phyloP scores from a whole-genome alignment of 2,113 vertebrate genomes.

The Dermatemys mawii region DNA sequence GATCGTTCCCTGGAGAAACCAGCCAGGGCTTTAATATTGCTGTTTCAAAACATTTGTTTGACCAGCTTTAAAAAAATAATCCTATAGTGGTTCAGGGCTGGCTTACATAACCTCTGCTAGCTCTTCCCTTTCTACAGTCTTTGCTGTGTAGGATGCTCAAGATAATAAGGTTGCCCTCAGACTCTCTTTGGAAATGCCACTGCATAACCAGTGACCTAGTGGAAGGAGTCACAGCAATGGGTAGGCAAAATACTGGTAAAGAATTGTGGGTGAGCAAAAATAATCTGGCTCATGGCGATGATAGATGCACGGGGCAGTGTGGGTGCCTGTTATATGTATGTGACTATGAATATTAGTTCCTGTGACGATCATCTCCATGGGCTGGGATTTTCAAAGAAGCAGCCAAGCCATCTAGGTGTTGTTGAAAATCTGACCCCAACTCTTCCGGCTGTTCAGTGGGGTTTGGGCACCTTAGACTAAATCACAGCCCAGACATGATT shows the following conservation, averaged over 20 bases:
- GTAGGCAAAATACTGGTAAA: not conserved
- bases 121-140: not conserved
- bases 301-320: not conserved
- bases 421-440: not conserved
- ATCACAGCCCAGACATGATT: not conserved
- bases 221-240: not conserved
- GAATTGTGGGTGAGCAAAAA: not conserved
- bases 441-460: not conserved
- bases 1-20: conserved; percentile 32
- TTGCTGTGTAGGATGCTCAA: accelerated
- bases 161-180: not conserved
- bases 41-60: conserved; percentile 27
- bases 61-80: not conserved
- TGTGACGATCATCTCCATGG: not conserved
- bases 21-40: not conserved
- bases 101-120: not conserved
- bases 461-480: not conserved
- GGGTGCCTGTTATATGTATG: not conserved
- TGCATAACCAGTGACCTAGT: accelerated
- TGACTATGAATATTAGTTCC: not conserved
- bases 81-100: not conserved
- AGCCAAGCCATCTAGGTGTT: not conserved
- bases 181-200: not conserved
- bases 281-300: not conserved
- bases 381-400: not conserved